Evolutionary conservation across 2,797 vertebrate species (phyloP).

Genomic region (Apogon talboti): DNA sequence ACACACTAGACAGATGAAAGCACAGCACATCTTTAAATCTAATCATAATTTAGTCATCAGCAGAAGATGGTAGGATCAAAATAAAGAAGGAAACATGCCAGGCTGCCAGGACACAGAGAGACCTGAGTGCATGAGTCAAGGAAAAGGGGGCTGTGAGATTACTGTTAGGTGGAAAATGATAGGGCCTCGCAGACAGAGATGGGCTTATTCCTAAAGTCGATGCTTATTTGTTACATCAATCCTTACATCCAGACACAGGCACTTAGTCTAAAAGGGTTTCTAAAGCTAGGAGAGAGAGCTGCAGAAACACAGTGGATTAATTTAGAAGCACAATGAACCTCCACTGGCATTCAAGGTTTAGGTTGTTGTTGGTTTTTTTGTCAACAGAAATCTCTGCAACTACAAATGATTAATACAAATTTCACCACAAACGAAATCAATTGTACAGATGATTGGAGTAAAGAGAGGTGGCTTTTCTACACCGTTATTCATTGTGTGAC

Average conservation of each 20-base stretch:
- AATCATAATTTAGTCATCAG: slow-evolving; percentile 95
- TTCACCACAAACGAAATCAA: too few relatives aligned
- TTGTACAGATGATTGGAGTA: too few relatives aligned
- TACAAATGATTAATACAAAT: too few relatives aligned
- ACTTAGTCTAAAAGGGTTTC: slow-evolving; percentile 67
- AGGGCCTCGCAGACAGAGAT: slow-evolving; percentile 56
- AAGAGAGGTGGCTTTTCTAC: too few relatives aligned
- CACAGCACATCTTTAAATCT: slow-evolving; percentile 88
- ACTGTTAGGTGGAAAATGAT: slow-evolving; percentile 62
- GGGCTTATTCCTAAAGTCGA: slow-evolving; percentile 64
- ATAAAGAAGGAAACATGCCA: slow-evolving; percentile 73
- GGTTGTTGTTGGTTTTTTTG: too few relatives aligned
- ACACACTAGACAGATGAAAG: slow-evolving; percentile 90
- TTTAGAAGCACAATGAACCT: slow-evolving; percentile 21
- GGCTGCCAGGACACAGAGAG: slow-evolving; percentile 54
- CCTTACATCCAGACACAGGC: slow-evolving; percentile 34
- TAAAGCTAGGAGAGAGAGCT: slow-evolving; percentile 30
- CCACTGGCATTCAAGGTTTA: slow-evolving; percentile 53
- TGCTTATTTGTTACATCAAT: slow-evolving; percentile 67
- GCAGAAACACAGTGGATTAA: slow-evolving; percentile 19
- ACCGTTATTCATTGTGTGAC: too few relatives aligned
- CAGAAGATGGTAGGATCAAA: slow-evolving; percentile 81
- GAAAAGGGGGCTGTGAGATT: slow-evolving; percentile 48
- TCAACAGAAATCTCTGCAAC: too few relatives aligned
- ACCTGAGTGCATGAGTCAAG: slow-evolving; percentile 61